A percentile compares a stretch with the other conserved stretches of the same genome.
Evolutionary conservation across 1,140 invertebrate genomes (phyloP).

Genomic region (Diachasma alloeum): DNA sequence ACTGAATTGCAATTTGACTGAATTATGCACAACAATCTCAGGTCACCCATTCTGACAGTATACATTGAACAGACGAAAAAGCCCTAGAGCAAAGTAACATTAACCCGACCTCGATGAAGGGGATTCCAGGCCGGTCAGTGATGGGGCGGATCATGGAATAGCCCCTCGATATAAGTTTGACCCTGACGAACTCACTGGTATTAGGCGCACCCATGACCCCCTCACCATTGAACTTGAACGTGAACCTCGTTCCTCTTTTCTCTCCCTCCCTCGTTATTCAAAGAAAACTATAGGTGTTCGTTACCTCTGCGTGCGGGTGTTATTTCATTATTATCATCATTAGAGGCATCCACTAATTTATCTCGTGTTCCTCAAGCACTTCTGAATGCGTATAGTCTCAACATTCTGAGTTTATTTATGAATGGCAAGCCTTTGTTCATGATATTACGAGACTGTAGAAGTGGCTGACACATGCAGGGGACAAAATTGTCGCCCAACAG

Average conservation of each 20-base stretch:
- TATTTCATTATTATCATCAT: background rate
- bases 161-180: background rate
- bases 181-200: constrained; percentile 1
- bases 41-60: too few relatives aligned
- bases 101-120: background rate
- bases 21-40: too few relatives aligned
- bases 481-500: background rate
- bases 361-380: background rate
- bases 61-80: background rate
- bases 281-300: background rate
- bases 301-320: background rate
- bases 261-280: background rate
- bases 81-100: background rate
- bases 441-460: background rate
- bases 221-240: background rate
- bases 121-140: background rate
- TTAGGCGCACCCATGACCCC: constrained; percentile 14
- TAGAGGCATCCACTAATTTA: background rate
- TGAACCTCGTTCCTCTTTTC: background rate
- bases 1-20: too few relatives aligned
- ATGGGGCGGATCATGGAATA: background rate
- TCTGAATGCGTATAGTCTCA: background rate
- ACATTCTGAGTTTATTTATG: background rate
- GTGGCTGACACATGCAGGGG: background rate
- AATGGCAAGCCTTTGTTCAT: background rate